A percentile compares a stretch with the other conserved stretches of the same genome.
Conservation (phyloP, 1,140 invertebrate genomes). For the Saccostrea echinata region DNA sequence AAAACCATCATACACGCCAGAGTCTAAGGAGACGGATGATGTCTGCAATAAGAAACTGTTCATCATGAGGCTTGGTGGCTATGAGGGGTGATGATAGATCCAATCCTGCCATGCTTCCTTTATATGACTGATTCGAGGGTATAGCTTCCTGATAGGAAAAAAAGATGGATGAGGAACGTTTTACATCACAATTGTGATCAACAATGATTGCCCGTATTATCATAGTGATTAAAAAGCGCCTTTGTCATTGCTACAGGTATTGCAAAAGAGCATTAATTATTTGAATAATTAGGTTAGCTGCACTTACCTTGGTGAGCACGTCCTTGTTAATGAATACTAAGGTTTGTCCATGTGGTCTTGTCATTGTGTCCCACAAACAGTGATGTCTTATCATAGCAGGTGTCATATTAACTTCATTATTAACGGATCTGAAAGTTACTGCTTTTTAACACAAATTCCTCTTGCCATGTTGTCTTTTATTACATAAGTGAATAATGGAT, state of each 20-base stretch:
- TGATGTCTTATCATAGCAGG: background rate
- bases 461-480: background rate
- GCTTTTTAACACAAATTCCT: background rate
- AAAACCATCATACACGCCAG: background rate
- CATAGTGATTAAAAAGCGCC: background rate
- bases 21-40: slow-evolving; percentile 2
- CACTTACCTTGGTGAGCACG: background rate
- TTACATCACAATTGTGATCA: background rate
- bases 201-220: background rate
- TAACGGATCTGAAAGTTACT: background rate
- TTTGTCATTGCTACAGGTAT: background rate
- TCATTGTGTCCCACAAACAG: background rate
- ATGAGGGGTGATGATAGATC: background rate
- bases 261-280: background rate
- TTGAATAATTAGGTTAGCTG: background rate
- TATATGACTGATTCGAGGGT: background rate
- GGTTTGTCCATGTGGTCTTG: background rate
- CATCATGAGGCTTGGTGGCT: background rate
- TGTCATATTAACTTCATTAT: background rate
- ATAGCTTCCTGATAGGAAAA: background rate
- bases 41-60: background rate
- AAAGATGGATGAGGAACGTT: background rate
- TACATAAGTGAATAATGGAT: background rate
- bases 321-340: background rate
- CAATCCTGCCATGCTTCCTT: background rate